Evolutionary conservation across 2,888 invertebrate species (phyloP).

Genomic region (Microctonus hyperodae): DNA sequence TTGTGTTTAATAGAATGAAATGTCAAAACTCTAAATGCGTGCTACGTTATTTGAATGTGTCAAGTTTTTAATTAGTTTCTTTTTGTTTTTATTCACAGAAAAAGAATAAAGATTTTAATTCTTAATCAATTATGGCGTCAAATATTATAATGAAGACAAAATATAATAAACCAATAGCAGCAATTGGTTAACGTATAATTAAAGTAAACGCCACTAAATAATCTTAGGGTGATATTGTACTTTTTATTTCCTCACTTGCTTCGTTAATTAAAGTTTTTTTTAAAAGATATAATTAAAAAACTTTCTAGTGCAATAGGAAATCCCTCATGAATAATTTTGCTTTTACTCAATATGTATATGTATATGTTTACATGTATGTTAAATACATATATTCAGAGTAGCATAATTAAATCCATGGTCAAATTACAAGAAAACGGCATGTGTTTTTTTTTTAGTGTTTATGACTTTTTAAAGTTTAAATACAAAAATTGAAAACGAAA

Average conservation of each 20-base stretch:
- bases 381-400: too few relatives aligned
- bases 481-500: conserved; percentile 21
- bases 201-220: neutral
- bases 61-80: conserved; percentile 16
- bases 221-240: neutral
- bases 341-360: neutral
- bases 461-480: neutral
- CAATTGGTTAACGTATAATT: neutral
- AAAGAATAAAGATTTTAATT: conserved; percentile 15
- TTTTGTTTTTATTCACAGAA: conserved; percentile 5
- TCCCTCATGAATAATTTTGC: neutral
- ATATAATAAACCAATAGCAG: conserved; percentile 2
- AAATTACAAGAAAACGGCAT: neutral
- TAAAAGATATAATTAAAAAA: conserved; percentile 2
- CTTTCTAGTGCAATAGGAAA: conserved; percentile 19
- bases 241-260: conserved; percentile 11
- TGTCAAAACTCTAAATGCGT: conserved; percentile 42
- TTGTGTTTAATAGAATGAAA: conserved; percentile 21
- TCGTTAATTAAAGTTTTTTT: conserved; percentile 24
- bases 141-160: conserved; percentile 2
- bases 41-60: conserved; percentile 20
- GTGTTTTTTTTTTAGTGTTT: neutral
- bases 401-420: neutral
- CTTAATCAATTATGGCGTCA: conserved; percentile 7
- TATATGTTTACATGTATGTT: too few relatives aligned